A percentile compares a stretch with the other conserved stretches of the same genome.
These are phyloP conservation scores for Amblyornis subalaris DNA, from an alignment of 2,113 vertebrate genomes.

Conservation along the genomic window DNA sequence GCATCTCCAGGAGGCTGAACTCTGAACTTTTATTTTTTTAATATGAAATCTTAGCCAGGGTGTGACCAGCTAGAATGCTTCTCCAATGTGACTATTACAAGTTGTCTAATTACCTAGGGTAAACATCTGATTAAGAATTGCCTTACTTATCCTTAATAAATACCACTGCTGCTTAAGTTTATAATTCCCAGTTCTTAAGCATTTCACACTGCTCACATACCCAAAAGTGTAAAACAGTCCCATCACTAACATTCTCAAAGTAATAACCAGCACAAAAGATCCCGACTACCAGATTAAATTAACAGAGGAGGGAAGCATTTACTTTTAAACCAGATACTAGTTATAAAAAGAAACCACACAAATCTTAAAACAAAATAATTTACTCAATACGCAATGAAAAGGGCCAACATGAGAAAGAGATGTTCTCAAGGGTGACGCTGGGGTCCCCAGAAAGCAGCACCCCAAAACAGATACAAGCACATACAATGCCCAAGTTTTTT, in stretches of 20 bases:
- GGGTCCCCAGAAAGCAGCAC: neutral
- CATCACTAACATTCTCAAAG: neutral
- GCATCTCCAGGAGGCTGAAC: neutral
- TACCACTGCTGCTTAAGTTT: neutral
- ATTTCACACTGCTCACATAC: neutral
- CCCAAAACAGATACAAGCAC: neutral
- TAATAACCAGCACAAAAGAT: neutral
- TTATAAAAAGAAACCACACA: neutral
- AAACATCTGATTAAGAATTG: neutral
- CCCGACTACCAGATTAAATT: neutral
- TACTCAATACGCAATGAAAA: neutral
- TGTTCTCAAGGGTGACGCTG: neutral
- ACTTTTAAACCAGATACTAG: neutral
- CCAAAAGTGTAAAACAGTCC: neutral
- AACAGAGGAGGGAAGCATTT: neutral
- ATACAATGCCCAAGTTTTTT: neutral
- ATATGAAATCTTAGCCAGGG: neutral
- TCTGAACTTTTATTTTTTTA: neutral
- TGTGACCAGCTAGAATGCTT: neutral
- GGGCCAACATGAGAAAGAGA: neutral
- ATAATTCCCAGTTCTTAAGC: neutral
- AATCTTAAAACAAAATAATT: neutral
- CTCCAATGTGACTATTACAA: neutral
- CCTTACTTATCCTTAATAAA: neutral
- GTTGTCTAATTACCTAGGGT: neutral